Evolutionary conservation across 2,888 invertebrate genomes (phyloP).

Genomic region (Rhyacophila evoluta): DNA sequence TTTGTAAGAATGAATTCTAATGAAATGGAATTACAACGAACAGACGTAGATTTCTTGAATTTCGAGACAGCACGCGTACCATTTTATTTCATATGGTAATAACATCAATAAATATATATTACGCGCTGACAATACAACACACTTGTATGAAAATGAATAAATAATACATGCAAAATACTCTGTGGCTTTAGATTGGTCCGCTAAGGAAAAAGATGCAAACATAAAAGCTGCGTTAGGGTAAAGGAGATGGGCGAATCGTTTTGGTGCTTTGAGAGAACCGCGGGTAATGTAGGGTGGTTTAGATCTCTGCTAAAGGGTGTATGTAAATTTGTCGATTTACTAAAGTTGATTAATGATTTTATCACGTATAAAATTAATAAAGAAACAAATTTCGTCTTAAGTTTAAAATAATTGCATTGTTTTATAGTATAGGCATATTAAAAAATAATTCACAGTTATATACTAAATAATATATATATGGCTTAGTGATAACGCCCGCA

Average conservation of each 20-base stretch:
- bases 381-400: too few species aligned
- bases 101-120: conserved; percentile 41
- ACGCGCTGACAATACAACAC: not conserved
- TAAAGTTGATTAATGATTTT: not conserved
- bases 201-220: conserved; percentile 23
- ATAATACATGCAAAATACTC: conserved; percentile 40
- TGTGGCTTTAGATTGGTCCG: conserved; percentile 20
- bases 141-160: conserved; percentile 35
- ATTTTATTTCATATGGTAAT: conserved; percentile 36
- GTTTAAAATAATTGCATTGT: too few species aligned
- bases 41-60: not conserved
- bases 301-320: not conserved
- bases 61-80: not conserved
- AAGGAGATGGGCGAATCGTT: not conserved
- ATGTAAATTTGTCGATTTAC: not conserved
- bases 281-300: conserved; percentile 15
- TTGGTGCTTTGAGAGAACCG: conserved; percentile 13
- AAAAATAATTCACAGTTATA: too few species aligned
- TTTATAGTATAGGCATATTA: too few species aligned
- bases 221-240: not conserved
- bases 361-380: too few species aligned
- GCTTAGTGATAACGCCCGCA: too few species aligned
- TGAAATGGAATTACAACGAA: not conserved
- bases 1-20: not conserved
- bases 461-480: too few species aligned